Conservation (phyloP, 2,888 invertebrate genomes). For the Eupithecia vulgata region DNA sequence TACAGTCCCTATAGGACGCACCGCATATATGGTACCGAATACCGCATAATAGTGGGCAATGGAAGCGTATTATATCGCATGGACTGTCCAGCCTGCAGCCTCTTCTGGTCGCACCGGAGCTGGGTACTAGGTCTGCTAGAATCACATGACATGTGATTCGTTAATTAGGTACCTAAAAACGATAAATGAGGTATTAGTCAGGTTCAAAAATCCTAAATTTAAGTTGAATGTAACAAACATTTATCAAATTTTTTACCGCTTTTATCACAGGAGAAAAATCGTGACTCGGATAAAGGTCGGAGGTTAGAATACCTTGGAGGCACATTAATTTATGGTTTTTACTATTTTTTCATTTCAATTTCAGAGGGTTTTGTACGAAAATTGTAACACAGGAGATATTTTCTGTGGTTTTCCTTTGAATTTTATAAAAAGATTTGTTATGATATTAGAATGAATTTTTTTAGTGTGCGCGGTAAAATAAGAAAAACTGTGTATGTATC, state of each 20-base stretch:
- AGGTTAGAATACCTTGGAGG: not conserved
- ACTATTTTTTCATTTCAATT: not conserved
- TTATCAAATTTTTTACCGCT: not conserved
- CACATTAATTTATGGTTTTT: not conserved
- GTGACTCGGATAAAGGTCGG: not conserved
- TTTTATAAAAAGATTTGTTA: not conserved
- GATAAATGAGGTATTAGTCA: not conserved
- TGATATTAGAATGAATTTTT: too few species aligned
- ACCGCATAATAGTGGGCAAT: too few species aligned
- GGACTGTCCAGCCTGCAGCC: not conserved
- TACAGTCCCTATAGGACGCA: not conserved
- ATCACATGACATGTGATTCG: not conserved
- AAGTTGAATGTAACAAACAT: conserved; percentile 2
- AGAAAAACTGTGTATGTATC: not conserved
- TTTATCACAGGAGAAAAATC: conserved; percentile 5
- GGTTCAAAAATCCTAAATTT: not conserved
- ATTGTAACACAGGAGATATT: not conserved
- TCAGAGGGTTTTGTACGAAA: not conserved
- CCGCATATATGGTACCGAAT: not conserved
- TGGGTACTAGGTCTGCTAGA: not conserved
- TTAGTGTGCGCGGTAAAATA: not conserved
- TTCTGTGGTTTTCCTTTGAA: not conserved
- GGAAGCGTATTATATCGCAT: too few species aligned
- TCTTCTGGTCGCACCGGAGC: not conserved
- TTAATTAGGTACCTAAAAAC: not conserved